phyloP scores from a whole-genome alignment of 2,797 vertebrate genomes.

The Pantherophis alleghaniensis region DNA sequence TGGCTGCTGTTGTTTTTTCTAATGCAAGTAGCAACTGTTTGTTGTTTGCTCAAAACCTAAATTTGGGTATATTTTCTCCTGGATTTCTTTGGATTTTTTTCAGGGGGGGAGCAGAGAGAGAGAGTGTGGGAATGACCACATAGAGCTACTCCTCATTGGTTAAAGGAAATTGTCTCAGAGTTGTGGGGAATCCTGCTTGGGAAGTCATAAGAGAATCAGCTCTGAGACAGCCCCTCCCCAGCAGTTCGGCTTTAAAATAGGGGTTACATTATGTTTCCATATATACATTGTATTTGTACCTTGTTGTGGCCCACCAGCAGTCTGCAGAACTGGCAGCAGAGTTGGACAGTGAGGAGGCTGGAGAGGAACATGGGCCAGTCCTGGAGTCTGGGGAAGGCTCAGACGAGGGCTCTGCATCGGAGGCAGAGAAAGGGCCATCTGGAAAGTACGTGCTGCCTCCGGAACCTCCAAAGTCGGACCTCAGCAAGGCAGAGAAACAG shows the following conservation, averaged over 20 bases:
- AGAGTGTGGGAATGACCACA: background rate
- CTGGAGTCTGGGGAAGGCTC: too few species aligned
- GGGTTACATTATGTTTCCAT: background rate
- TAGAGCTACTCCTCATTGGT: background rate
- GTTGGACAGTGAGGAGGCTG: too few species aligned
- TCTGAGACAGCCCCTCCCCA: background rate
- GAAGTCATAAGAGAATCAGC: background rate
- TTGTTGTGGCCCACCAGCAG: too few species aligned
- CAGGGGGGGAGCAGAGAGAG: rapidly evolving
- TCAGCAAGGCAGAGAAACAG: too few species aligned
- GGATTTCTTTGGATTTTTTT: background rate
- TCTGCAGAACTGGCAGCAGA: too few species aligned
- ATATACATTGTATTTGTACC: background rate
- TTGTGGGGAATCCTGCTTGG: background rate
- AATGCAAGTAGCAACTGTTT: background rate
- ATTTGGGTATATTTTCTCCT: background rate
- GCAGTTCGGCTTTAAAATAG: background rate
- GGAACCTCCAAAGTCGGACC: too few species aligned
- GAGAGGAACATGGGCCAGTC: too few species aligned
- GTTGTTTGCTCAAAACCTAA: background rate
- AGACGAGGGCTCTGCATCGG: too few species aligned
- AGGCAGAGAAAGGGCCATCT: too few species aligned
- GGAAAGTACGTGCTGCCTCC: too few species aligned
- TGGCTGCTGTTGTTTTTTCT: background rate
- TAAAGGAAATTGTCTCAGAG: background rate